Percentiles rank a stretch among this genome's conserved stretches.
These are phyloP conservation scores for Antheraea mylitta DNA, from an alignment of 1,140 invertebrate genomes.

Conservation along the genomic window DNA sequence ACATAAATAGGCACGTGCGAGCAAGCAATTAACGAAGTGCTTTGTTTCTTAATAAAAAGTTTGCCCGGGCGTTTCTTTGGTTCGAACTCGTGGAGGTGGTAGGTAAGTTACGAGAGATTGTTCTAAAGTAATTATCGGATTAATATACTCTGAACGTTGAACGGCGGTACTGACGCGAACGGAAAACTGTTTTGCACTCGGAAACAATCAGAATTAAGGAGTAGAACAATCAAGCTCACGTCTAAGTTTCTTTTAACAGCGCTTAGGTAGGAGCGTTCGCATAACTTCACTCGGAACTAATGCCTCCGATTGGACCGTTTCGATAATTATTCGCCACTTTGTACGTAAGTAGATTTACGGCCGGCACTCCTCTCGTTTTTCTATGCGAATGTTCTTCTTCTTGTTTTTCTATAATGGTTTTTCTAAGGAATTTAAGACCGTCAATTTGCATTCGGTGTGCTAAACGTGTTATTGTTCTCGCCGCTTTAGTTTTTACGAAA, in stretches of 20 bases:
- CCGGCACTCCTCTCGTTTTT: slow-evolving; percentile 60
- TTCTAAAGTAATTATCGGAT: slow-evolving; percentile 77
- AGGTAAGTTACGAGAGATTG: slow-evolving; percentile 54
- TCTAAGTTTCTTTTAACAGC: slow-evolving; percentile 78
- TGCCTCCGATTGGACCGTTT: slow-evolving; percentile 76
- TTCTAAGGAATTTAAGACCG: slow-evolving; percentile 45
- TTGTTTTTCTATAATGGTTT: slow-evolving; percentile 42
- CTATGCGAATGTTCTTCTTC: slow-evolving; percentile 34
- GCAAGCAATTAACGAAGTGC: slow-evolving; percentile 55
- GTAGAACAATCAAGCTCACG: slow-evolving; percentile 71
- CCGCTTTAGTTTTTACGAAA: slow-evolving; percentile 16
- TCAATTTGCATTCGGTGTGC: slow-evolving; percentile 47
- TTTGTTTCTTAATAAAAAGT: slow-evolving; percentile 64
- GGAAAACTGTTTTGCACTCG: slow-evolving; percentile 62
- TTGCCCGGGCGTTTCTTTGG: slow-evolving; percentile 46
- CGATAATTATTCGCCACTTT: slow-evolving; percentile 78
- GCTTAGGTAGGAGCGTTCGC: slow-evolving; percentile 63
- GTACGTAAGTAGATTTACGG: slow-evolving; percentile 77
- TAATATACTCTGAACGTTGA: slow-evolving; percentile 69
- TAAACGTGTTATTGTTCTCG: slow-evolving; percentile 30
- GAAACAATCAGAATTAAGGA: slow-evolving; percentile 76
- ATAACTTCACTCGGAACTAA: slow-evolving; percentile 73
- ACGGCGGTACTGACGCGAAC: slow-evolving; percentile 63
- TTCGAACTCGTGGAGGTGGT: slow-evolving; percentile 38
- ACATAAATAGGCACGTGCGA: slow-evolving; percentile 39